A percentile compares a stretch with the other conserved stretches of the same genome.
Conservation (phyloP, 2,797 vertebrate genomes). For the Anomalospiza imberbis region DNA sequence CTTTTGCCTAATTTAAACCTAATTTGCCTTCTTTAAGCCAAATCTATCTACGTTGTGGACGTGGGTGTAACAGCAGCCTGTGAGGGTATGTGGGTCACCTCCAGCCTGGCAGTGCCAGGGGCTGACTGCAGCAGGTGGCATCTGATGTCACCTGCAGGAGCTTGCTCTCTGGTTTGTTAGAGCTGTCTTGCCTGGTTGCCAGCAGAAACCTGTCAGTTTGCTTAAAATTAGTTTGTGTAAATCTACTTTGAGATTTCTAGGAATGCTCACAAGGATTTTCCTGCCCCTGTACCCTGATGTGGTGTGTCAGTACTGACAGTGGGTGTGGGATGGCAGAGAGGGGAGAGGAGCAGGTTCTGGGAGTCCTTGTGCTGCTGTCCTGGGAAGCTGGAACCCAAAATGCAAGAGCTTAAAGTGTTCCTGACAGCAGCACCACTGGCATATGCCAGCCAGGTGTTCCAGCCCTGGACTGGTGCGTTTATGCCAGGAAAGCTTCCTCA, state of each 20-base stretch:
- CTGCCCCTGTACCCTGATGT: not conserved
- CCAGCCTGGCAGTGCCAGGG: not conserved
- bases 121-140: not conserved
- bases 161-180: not conserved
- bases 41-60: accelerated
- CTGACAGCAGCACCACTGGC: not conserved
- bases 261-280: not conserved
- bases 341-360: not conserved
- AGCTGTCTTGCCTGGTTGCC: not conserved
- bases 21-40: not conserved
- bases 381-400: not conserved
- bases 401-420: not conserved
- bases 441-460: accelerated
- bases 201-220: not conserved
- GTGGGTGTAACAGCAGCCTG: accelerated
- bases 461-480: not conserved
- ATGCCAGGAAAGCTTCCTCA: not conserved
- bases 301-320: not conserved
- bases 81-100: not conserved
- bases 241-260: not conserved
- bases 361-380: not conserved
- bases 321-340: not conserved
- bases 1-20: not conserved
- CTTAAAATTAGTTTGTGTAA: not conserved
- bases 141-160: not conserved